Base-by-base conservation (phyloP, 92 coral and sea anemone species). In the Zoanthus gigantus region DNA sequence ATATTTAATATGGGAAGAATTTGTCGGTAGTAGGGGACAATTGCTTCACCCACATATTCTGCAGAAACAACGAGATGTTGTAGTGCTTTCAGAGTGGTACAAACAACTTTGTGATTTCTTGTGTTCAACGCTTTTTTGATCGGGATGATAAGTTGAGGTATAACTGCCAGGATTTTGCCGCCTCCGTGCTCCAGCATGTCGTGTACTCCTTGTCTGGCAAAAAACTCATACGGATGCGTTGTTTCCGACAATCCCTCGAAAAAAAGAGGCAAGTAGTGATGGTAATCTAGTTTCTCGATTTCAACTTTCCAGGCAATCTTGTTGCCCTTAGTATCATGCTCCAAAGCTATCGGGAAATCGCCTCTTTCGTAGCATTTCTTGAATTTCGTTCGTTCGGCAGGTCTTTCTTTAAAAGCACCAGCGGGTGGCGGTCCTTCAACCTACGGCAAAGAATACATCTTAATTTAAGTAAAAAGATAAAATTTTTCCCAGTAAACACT, bases 161-260 rank as follows among this genome's bases (percentile, higher is more conserved):
- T 94, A 30, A 94, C 98, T 10, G 98, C 94, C 28, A 97, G 87
- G 82, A 97, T 92, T 84, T 97, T 97, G 85, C 72, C 79, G 69
- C 98, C 99, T n/a, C 99, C 99, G 47, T 97, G 99, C 85, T 97
- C 99, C 77, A 97, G 86, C 99, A 97, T 95, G 76, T 97, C 99
- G 88, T 97, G 99, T 73, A 95, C 98, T 83, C 99, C 99, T 90
- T 95, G 99, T 44, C 99, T 85, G 63, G 99, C 94, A 78, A 97
- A 97, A 86, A 97, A 97, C 91, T 95, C 99, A 89, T 92, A 94
- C 31, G 99, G 99, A 57, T 97, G 99, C 37, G 93, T 89, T 18
- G 97, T 97, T 77, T 97, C 98, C 56, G 97, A 94, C 88, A 97
- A 91, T 63, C 99, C 99, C 82, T 97, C 99, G 88, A 97, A 92